Evolutionary conservation across 2,888 invertebrate genomes (phyloP).

Genomic region (Copidosoma aretas): DNA sequence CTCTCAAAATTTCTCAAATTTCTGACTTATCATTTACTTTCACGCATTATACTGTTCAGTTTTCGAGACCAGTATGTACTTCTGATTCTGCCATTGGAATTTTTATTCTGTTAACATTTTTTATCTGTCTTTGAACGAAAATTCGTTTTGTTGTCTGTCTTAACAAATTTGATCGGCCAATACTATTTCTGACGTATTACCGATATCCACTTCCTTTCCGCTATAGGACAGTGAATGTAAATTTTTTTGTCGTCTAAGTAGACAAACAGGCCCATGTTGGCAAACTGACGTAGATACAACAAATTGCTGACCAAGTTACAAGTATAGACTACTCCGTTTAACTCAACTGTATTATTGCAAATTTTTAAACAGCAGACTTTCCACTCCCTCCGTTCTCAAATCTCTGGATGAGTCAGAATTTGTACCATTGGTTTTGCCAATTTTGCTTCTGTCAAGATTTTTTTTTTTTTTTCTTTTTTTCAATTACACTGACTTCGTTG

Average conservation of each 20-base stretch:
- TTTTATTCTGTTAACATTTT: too few species aligned
- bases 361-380: conserved; percentile 26
- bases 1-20: too few species aligned
- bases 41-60: too few species aligned
- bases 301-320: conserved; percentile 39
- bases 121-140: too few species aligned
- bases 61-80: too few species aligned
- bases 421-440: conserved; percentile 40
- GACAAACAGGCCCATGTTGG: conserved; percentile 40
- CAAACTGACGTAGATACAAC: conserved; percentile 42
- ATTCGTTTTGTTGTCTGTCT: too few species aligned
- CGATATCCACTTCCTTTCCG: background rate
- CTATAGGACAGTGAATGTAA: conserved; percentile 20
- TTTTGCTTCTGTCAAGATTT: conserved; percentile 35
- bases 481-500: conserved; percentile 42
- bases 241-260: conserved; percentile 40
- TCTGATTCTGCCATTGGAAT: too few species aligned
- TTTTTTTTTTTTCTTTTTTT: too few species aligned
- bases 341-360: conserved; percentile 30
- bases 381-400: conserved; percentile 42
- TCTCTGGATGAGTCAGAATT: conserved; percentile 42
- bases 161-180: too few species aligned
- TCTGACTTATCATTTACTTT: too few species aligned
- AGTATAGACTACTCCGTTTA: conserved; percentile 42
- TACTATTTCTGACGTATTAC: too few species aligned